Evolutionary conservation across 1,140 invertebrate genomes (phyloP).

Genomic region (Cydia strobilella): DNA sequence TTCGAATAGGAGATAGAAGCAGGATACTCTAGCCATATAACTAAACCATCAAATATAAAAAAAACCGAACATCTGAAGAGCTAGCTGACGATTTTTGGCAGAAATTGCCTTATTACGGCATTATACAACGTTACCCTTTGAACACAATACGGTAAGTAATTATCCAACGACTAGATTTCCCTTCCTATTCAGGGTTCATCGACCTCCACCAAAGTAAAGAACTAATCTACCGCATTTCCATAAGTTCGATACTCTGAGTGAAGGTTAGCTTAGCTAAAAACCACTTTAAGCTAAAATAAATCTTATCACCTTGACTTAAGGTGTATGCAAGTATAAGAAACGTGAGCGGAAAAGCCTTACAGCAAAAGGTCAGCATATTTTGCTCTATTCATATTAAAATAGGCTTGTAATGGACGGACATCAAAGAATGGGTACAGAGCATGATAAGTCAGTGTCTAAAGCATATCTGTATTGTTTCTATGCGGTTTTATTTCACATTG

Average conservation of each 20-base stretch:
- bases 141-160: slow-evolving; percentile 4
- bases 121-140: neutral
- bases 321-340: neutral
- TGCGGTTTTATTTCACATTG: neutral
- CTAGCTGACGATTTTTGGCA: neutral
- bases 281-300: neutral
- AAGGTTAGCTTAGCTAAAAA: slow-evolving; percentile 5
- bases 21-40: too few relatives aligned
- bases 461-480: neutral
- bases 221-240: slow-evolving; percentile 26
- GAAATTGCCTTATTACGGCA: neutral
- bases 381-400: slow-evolving; percentile 31
- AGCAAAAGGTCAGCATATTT: slow-evolving; percentile 29
- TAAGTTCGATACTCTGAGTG: slow-evolving; percentile 15
- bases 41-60: too few relatives aligned
- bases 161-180: slow-evolving; percentile 2
- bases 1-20: too few relatives aligned
- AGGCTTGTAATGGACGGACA: slow-evolving; percentile 18
- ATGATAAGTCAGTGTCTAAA: neutral
- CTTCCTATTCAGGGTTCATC: slow-evolving; percentile 20
- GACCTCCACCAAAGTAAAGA: slow-evolving; percentile 26
- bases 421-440: neutral
- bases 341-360: slow-evolving; percentile 24
- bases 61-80: too few relatives aligned
- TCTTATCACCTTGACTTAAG: neutral